These are phyloP conservation scores for Lophotriccus pileatus DNA, from an alignment of 2,797 vertebrate genomes.

Conservation along the genomic window DNA sequence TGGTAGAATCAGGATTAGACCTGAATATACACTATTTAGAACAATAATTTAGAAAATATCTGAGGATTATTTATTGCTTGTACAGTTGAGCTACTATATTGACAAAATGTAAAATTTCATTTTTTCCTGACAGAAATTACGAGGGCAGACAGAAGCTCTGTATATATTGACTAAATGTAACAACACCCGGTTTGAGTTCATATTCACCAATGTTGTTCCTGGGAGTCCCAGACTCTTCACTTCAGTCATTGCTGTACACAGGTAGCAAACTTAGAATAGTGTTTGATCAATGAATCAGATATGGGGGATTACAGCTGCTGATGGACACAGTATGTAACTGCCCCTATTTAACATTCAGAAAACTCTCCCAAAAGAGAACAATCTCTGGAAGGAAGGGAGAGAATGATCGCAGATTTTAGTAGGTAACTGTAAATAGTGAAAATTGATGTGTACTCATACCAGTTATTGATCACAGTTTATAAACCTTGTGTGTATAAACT, in stretches of 20 bases:
- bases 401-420: neutral
- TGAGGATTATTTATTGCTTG: neutral
- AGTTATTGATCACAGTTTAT: neutral
- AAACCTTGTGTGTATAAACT: neutral
- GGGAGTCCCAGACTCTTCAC: conserved; percentile 97
- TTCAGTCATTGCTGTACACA: conserved; percentile 97
- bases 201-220: conserved; percentile 97
- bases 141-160: conserved; percentile 98
- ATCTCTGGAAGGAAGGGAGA: neutral
- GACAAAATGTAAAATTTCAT: conserved; percentile 19
- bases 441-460: neutral
- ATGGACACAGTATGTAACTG: neutral
- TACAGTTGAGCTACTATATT: neutral
- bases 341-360: neutral
- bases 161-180: conserved; percentile 98
- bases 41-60: neutral
- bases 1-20: neutral
- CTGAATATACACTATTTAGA: neutral
- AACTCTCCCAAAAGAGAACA: neutral
- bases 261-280: conserved; percentile 74
- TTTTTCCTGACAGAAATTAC: conserved; percentile 86
- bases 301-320: neutral
- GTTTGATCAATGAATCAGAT: neutral
- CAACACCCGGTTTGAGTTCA: conserved; percentile 98
- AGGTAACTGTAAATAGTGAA: neutral